phyloP scores from a whole-genome alignment of 2,888 invertebrate genomes.

The Standfussiana lucernea region DNA sequence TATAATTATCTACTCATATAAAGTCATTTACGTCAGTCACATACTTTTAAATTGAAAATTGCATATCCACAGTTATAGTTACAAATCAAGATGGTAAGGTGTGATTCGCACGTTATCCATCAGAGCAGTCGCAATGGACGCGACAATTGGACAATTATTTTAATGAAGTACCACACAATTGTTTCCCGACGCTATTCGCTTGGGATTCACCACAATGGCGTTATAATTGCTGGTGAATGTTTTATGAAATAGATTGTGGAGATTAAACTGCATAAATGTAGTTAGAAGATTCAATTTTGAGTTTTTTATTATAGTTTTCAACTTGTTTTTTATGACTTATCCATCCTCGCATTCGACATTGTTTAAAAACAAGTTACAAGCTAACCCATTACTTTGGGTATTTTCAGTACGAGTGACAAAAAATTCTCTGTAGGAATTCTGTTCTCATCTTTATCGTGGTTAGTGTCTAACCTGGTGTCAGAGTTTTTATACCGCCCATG shows the following conservation, averaged over 20 bases:
- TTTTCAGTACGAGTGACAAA: neutral
- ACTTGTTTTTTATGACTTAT: neutral
- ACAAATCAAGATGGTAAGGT: constrained; percentile 73
- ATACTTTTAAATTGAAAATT: constrained; percentile 58
- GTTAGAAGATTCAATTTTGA: neutral
- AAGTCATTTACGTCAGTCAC: constrained; percentile 55
- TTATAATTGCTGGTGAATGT: constrained; percentile 61
- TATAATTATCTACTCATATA: constrained; percentile 53
- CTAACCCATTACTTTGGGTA: neutral
- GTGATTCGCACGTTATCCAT: constrained; percentile 74
- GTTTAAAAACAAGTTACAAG: neutral
- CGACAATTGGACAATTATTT: constrained; percentile 81
- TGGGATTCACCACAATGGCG: constrained; percentile 68
- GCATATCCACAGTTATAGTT: constrained; percentile 63
- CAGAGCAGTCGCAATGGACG: constrained; percentile 70
- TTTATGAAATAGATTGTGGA: constrained; percentile 66
- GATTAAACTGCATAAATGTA: constrained; percentile 34
- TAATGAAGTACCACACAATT: constrained; percentile 78
- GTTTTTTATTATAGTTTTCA: constrained; percentile 3
- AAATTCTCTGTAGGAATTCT: neutral
- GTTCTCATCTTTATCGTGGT: too few species aligned
- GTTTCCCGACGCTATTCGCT: constrained; percentile 69
- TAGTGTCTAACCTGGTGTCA: too few species aligned
- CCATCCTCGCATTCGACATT: neutral
- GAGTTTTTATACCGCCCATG: too few species aligned